A percentile compares a stretch with the other conserved stretches of the same genome.
phyloP scores from a whole-genome alignment of 2,113 vertebrate species.

The Eulemur rufifrons region DNA sequence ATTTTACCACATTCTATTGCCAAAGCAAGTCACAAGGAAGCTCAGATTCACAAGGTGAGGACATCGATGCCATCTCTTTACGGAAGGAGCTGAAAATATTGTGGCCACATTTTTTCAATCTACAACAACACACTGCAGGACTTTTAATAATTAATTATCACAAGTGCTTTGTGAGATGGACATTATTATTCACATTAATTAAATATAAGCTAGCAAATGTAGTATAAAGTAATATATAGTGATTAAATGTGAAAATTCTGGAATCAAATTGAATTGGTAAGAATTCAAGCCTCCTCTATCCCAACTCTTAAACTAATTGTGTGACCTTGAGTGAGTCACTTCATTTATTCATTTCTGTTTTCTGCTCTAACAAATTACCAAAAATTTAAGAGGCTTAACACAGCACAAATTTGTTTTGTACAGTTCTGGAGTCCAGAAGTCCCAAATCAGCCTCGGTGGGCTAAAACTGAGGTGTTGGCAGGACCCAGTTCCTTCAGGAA shows the following conservation, averaged over 20 bases:
- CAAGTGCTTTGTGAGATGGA: background rate
- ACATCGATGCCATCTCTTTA: background rate
- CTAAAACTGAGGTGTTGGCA: background rate
- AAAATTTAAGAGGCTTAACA: background rate
- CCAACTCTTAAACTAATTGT: background rate
- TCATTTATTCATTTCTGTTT: background rate
- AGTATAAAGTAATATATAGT: background rate
- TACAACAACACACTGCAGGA: background rate
- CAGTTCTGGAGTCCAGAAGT: background rate
- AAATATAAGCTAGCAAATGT: background rate
- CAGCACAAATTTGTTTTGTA: background rate
- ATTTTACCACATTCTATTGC: background rate
- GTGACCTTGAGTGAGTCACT: background rate
- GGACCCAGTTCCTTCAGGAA: background rate
- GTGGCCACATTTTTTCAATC: background rate
- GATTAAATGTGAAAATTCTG: background rate
- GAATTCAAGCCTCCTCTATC: background rate
- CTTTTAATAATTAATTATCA: background rate
- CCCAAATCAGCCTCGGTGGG: background rate
- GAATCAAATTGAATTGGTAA: background rate
- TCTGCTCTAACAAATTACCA: background rate
- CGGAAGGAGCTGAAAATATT: rapidly evolving
- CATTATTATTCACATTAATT: background rate
- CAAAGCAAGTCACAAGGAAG: background rate
- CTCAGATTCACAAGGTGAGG: background rate